phyloP scores from a whole-genome alignment of 1,140 invertebrate species.

The Drosophila novamexicana region DNA sequence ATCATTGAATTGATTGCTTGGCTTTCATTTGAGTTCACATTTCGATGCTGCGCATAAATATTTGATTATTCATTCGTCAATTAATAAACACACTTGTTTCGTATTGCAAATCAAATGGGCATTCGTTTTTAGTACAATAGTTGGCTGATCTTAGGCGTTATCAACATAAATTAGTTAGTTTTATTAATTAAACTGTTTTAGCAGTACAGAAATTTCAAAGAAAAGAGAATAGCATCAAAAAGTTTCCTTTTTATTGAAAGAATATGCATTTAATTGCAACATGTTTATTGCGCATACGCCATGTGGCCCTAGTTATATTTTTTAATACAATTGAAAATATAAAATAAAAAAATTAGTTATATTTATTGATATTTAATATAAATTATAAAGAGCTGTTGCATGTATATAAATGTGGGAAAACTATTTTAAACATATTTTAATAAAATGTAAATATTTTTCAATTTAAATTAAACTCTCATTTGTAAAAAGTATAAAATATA shows the following conservation, averaged over 20 bases:
- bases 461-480: no score
- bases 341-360: background rate
- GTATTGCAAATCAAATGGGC: background rate
- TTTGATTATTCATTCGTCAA: slow-evolving; percentile 13
- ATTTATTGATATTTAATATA: slow-evolving; percentile 3
- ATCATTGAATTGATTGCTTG: slow-evolving; percentile 20
- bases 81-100: background rate
- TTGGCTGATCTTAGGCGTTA: slow-evolving; percentile 21
- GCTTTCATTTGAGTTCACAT: background rate
- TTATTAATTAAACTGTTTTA: background rate
- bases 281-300: slow-evolving; percentile 3
- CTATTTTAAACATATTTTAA: slow-evolving; percentile 14
- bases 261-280: background rate
- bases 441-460: slow-evolving; percentile 11
- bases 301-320: background rate
- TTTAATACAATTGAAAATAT: background rate
- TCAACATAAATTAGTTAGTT: background rate
- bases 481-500: background rate
- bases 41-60: slow-evolving; percentile 6
- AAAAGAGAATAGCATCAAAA: background rate
- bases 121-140: slow-evolving; percentile 28
- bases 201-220: no score
- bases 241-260: slow-evolving; percentile 1
- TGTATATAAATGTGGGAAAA: slow-evolving; percentile 25
- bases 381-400: background rate